phyloP scores from a whole-genome alignment of 1,140 invertebrate genomes.

The Diprion similis region DNA sequence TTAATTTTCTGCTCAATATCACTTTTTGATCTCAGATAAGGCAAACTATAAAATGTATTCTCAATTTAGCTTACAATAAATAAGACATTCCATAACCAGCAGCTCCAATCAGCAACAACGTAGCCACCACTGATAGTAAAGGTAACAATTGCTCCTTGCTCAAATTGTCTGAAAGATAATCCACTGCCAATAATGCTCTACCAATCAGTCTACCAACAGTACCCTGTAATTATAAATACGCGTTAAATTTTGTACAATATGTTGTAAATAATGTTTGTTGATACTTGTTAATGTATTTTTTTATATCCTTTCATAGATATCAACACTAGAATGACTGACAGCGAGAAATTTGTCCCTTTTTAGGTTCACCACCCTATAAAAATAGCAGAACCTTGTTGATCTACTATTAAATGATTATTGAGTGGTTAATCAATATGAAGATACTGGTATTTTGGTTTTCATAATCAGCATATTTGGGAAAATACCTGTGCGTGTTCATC shows the following conservation, averaged over 20 bases:
- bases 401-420: too few species aligned
- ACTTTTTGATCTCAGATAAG: conserved; percentile 21
- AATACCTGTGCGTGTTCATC: conserved; percentile 62
- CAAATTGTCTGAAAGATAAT: conserved; percentile 77
- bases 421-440: too few species aligned
- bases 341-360: too few species aligned
- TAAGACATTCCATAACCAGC: conserved; percentile 90
- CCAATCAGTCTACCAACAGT: conserved; percentile 75
- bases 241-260: conserved; percentile 18
- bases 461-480: not conserved
- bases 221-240: conserved; percentile 61
- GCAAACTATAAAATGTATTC: conserved; percentile 10
- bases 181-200: conserved; percentile 72
- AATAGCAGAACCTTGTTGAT: too few species aligned
- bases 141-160: conserved; percentile 84
- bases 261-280: conserved; percentile 17
- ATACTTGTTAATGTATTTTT: not conserved
- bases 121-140: conserved; percentile 80
- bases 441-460: too few species aligned
- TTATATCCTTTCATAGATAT: not conserved
- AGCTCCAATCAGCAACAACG: conserved; percentile 80
- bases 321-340: too few species aligned
- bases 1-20: conserved; percentile 18
- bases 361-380: too few species aligned
- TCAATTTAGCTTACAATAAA: conserved; percentile 72